Base-by-base conservation (phyloP, 92 coral and sea anemone genomes). In the Parazoanthus swiftii region DNA sequence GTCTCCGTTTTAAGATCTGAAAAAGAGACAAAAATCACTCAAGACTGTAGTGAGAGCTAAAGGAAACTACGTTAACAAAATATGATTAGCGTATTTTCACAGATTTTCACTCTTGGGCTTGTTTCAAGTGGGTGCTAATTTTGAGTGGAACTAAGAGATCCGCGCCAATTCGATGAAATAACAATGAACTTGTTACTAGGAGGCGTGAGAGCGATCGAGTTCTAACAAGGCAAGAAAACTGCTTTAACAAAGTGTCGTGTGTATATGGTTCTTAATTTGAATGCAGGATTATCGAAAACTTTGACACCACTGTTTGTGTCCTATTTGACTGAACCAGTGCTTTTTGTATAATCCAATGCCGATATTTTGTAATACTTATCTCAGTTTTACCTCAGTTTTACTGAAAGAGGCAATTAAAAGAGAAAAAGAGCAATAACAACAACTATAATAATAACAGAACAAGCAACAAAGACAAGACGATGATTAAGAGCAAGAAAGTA, bases 81-180 rank as follows among this genome's bases (percentile, higher is more conserved):
- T 25, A 79, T 50, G 82, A 76, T 76, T 44, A 76, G 3, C 21
- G 46, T 18, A 18, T 37, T 39, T 79, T 79, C 82, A 79, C 82
- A 79, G 66, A 44, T 79, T 79, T 26, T 48, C 18, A 25, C n/a
- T 54, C 59, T 9, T 4, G 35, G 82, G 66, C 18, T 14, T 21
- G 82, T 79, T 51, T 26, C 37, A 79, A 79, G 82, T 79, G 82
- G 82, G 82, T 79, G 82, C 59, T 79, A 79, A 44, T 79, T 79
- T 79, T 79, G 20, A 79, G 39, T 79, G 59, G 65, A 79, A 51
- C 58, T 77, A 77, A 15, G 18, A 43, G 65, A 79, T 79, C 38
- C 21, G 82, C 42, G 23, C 8, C 82, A 46, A 23, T 79, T 44
- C 65, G 67, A 26, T 50, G 82, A 46, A 76, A 50, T 50, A 21